Evolutionary conservation across 2,797 vertebrate genomes (phyloP).

Genomic region (Gymnothorax reevesii): DNA sequence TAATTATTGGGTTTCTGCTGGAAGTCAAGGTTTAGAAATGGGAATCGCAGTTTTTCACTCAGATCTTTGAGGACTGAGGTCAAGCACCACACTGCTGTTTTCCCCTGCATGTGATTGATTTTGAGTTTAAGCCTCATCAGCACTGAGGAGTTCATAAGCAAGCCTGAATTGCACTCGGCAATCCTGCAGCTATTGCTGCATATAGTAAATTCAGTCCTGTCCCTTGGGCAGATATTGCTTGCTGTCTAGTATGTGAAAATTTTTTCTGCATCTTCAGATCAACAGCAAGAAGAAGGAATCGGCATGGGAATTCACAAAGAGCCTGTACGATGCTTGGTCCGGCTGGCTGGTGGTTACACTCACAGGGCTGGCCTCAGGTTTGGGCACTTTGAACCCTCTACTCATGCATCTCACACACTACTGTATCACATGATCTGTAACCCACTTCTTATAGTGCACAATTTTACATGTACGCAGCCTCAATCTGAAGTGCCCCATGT

Average conservation of each 20-base stretch:
- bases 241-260: background rate
- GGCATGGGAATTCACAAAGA: slow-evolving; percentile 96
- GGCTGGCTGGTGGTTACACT: slow-evolving; percentile 97
- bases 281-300: slow-evolving; percentile 99
- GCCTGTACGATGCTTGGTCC: slow-evolving; percentile 96
- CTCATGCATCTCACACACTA: slow-evolving; percentile 12
- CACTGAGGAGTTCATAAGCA: background rate
- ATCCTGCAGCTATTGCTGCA: background rate
- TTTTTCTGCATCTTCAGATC: slow-evolving; percentile 75
- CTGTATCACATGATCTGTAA: background rate
- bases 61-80: background rate
- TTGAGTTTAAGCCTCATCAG: background rate
- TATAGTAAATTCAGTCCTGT: background rate
- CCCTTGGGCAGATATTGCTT: background rate
- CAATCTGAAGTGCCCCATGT: background rate
- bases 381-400: slow-evolving; percentile 3
- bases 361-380: slow-evolving; percentile 96
- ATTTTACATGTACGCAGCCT: background rate
- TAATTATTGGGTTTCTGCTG: background rate
- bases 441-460: slow-evolving; percentile 8
- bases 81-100: background rate
- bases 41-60: background rate
- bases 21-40: background rate
- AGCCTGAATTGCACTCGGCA: background rate
- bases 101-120: background rate